Conservation (phyloP, 2,888 invertebrate species). For the Trissolcus brochymenae region DNA sequence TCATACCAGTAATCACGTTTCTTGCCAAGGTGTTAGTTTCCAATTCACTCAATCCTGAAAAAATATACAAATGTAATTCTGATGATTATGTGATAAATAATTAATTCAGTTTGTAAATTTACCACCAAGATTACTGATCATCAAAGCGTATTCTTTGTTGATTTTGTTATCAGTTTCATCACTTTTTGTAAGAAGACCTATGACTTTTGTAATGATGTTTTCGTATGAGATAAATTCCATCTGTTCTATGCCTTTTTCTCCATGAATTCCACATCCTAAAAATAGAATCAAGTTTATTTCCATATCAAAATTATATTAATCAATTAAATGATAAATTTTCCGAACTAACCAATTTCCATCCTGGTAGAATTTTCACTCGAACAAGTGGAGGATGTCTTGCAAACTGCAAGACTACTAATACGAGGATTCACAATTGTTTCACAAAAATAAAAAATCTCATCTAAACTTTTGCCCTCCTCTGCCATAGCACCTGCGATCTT, state of each 20-base stretch:
- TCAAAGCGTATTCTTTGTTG: conserved; percentile 76
- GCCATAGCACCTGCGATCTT: conserved; percentile 88
- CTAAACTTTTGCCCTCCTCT: conserved; percentile 79
- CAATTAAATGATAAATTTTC: too few relatives aligned
- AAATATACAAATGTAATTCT: neutral
- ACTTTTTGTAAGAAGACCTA: neutral
- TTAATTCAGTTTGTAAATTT: conserved; percentile 66
- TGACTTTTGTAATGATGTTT: neutral
- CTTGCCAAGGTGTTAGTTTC: conserved; percentile 66
- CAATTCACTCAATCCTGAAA: conserved; percentile 78
- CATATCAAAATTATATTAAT: too few relatives aligned
- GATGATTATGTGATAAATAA: too few relatives aligned
- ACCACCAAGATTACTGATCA: conserved; percentile 87
- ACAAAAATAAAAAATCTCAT: conserved; percentile 79
- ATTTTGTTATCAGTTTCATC: neutral
- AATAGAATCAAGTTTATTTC: too few relatives aligned
- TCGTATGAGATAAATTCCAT: conserved; percentile 68
- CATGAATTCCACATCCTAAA: conserved; percentile 79
- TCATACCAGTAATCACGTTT: conserved; percentile 55
- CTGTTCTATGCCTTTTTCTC: conserved; percentile 78
- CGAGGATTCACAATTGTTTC: conserved; percentile 56
- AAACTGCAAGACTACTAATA: conserved; percentile 56
- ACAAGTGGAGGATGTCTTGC: conserved; percentile 39
- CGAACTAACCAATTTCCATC: conserved; percentile 51
- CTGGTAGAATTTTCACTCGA: conserved; percentile 5